Conservation (phyloP, 2,888 invertebrate genomes). For the Acleris cristana region DNA sequence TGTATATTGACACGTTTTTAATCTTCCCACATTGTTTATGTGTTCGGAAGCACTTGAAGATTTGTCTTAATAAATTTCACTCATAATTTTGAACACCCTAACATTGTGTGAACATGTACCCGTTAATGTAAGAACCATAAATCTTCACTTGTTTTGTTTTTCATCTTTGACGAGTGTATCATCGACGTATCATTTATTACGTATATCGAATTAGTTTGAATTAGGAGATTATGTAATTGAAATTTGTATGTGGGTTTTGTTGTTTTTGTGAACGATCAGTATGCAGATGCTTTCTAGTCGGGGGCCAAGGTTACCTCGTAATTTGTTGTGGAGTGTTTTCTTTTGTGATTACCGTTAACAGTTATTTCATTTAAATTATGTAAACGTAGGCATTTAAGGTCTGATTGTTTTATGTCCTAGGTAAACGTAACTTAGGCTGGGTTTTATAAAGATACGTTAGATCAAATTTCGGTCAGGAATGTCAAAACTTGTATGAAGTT, state of each 20-base stretch:
- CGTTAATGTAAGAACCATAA: conserved; percentile 65
- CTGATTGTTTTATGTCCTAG: too few relatives aligned
- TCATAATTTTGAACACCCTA: conserved; percentile 50
- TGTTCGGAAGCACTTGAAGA: conserved; percentile 69
- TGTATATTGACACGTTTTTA: conserved; percentile 80
- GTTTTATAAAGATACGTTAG: too few relatives aligned
- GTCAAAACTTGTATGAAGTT: too few relatives aligned
- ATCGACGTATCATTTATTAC: conserved; percentile 61
- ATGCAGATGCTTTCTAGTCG: conserved; percentile 18
- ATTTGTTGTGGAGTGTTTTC: background rate
- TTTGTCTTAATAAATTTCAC: conserved; percentile 71
- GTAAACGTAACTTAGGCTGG: too few relatives aligned
- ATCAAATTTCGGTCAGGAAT: too few relatives aligned
- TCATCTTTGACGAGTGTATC: conserved; percentile 68
- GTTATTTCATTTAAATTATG: too few relatives aligned
- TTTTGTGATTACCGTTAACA: background rate
- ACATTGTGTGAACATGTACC: conserved; percentile 49
- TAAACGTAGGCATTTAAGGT: too few relatives aligned
- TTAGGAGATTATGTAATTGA: conserved; percentile 34
- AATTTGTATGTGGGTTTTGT: conserved; percentile 19
- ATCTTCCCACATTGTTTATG: conserved; percentile 75
- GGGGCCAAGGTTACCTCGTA: conserved; percentile 16
- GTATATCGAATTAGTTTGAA: conserved; percentile 64
- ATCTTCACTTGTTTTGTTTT: conserved; percentile 71
- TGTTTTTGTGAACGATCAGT: conserved; percentile 3